phyloP scores from a whole-genome alignment of 2,888 invertebrate species.

The Aleiodes testaceus region DNA sequence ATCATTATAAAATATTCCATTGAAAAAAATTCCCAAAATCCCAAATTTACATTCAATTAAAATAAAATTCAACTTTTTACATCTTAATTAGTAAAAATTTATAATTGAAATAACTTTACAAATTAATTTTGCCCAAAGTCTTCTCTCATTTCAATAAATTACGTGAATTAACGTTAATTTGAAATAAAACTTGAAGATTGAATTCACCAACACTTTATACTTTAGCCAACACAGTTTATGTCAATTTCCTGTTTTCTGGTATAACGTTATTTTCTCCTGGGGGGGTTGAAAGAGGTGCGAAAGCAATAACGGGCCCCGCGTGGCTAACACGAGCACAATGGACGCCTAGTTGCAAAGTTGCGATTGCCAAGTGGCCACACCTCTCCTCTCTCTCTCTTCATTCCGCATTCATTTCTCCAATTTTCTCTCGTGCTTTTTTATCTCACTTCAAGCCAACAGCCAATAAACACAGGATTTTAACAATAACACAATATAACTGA shows the following conservation, averaged over 20 bases:
- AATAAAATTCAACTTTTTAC: too few relatives aligned
- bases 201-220: constrained; percentile 57
- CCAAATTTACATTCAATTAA: too few relatives aligned
- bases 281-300: constrained; percentile 41
- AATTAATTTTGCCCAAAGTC: too few relatives aligned
- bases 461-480: neutral
- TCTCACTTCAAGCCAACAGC: neutral
- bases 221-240: constrained; percentile 60
- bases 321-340: constrained; percentile 35
- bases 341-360: constrained; percentile 49
- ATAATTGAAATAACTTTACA: too few relatives aligned
- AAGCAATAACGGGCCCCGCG: constrained; percentile 46
- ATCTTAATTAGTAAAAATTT: too few relatives aligned
- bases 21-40: too few relatives aligned
- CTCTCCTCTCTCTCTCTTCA: neutral
- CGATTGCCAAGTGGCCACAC: constrained; percentile 42
- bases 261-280: constrained; percentile 37
- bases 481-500: constrained; percentile 25
- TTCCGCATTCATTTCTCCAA: constrained; percentile 11
- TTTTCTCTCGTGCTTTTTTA: neutral
- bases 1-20: too few relatives aligned
- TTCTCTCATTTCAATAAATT: neutral
- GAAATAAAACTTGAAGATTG: constrained; percentile 41
- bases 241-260: constrained; percentile 56
- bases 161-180: constrained; percentile 12